Evolutionary conservation across 1,140 invertebrate species (phyloP).

Genomic region (Mycetomoellerius zeteki): DNA sequence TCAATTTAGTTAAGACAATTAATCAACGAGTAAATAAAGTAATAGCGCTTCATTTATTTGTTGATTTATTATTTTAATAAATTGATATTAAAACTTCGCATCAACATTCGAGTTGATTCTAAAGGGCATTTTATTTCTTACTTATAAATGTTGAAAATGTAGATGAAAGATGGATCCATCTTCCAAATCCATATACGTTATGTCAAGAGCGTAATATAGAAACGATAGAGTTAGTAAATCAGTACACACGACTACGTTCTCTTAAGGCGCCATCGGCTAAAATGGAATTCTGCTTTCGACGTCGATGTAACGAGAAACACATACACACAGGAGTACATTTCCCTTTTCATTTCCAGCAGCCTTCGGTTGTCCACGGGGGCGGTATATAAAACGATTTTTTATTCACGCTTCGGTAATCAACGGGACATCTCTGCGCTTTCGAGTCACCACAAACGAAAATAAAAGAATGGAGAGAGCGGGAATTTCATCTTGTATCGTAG

Average conservation of each 20-base stretch:
- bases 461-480: conserved; percentile 6
- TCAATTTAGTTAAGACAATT: no score
- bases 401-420: conserved; percentile 36
- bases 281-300: conserved; percentile 35
- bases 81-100: no score
- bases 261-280: background rate
- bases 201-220: background rate
- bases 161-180: no score
- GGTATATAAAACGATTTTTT: conserved; percentile 50
- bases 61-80: no score
- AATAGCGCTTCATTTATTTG: no score
- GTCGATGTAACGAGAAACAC: conserved; percentile 22
- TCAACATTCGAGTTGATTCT: no score
- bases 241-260: background rate
- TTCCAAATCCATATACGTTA: background rate
- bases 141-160: background rate
- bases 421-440: conserved; percentile 27
- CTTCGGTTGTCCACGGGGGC: conserved; percentile 12
- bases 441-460: conserved; percentile 43
- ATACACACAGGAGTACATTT: background rate
- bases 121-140: no score
- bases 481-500: conserved; percentile 30
- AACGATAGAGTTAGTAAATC: background rate
- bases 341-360: conserved; percentile 13
- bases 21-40: no score